Base-by-base conservation (phyloP, 2,888 invertebrate species). In the Coenonympha glycerion region DNA sequence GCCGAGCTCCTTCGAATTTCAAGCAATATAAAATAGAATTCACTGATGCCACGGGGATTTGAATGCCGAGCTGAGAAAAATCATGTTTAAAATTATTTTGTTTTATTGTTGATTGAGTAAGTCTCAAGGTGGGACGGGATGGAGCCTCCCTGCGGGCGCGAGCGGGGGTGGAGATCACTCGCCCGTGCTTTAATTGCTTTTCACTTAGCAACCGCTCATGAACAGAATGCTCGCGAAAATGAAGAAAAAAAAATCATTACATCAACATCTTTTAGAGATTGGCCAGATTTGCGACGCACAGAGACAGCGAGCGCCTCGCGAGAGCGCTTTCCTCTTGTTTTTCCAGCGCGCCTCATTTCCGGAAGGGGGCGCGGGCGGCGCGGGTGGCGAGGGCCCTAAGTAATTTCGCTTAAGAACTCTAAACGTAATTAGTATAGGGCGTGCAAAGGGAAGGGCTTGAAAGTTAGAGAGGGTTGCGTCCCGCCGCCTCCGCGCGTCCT, bases 331-430 rank as follows among this genome's bases (percentile, higher is more conserved):
- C 81, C 81, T 84, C 84, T 85, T 87, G 87, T 87, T 86, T 83
- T 87, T 83, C 81, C 79, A 83, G 76, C 78, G 85, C 78, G 82
- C 81, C 86, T 85, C 84, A 82, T 85, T 85, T 86, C 85, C 85
- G 84, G 85, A 71, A 73, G 82, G 79, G 79, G 79, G 76, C 71
- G 76, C 70, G 73, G 73, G 72, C 63, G 73, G 69, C 39, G 74
- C 77, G 85, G 79, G 85, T 75, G 79, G 80, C 73, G 71, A 80
- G 86, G 85, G 89, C 89, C 86, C 89, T 90, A 89, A 90, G 90
- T 89, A 90, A 90, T 90, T 90, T 89, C 88, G 88, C 88, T 89
- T 89, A 89, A 90, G 89, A 89, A 89, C 89, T 88, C 89, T 90
- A 89, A 90, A 90, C 89, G 89, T 90, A 90, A 90, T 90, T 90